phyloP scores from a whole-genome alignment of 1,140 invertebrate species.

The Apis laboriosa region DNA sequence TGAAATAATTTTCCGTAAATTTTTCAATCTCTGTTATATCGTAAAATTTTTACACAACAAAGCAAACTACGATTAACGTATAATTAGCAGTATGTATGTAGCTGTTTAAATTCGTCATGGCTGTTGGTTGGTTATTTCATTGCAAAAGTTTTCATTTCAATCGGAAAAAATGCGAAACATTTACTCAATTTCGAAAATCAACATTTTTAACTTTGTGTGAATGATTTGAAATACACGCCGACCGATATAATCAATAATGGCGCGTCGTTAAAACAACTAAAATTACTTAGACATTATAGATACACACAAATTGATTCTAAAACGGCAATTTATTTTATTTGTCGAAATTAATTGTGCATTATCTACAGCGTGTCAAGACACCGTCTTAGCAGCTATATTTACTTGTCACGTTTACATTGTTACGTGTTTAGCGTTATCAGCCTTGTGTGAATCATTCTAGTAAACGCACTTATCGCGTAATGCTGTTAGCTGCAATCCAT shows the following conservation, averaged over 20 bases:
- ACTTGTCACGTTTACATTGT: slow-evolving; percentile 2
- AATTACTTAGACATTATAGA: neutral
- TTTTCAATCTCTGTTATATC: neutral
- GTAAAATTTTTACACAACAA: neutral
- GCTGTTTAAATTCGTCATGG: neutral
- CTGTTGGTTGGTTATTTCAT: neutral
- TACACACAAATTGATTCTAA: neutral
- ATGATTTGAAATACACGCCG: neutral
- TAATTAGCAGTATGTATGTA: neutral
- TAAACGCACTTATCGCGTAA: neutral
- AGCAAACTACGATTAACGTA: neutral
- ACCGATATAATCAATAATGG: neutral
- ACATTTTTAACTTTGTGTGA: neutral
- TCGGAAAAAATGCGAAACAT: neutral
- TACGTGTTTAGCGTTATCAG: slow-evolving; percentile 16
- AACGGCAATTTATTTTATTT: neutral
- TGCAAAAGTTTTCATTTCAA: neutral
- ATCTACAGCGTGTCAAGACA: neutral
- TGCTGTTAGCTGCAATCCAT: neutral
- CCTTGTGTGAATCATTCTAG: neutral
- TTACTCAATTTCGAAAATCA: neutral
- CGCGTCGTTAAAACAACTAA: neutral
- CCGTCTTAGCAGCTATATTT: neutral
- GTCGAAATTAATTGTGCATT: slow-evolving; percentile 12
- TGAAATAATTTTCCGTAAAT: too few relatives aligned